Base-by-base conservation (phyloP, 2,113 vertebrate genomes). In the Callospermophilus lateralis region DNA sequence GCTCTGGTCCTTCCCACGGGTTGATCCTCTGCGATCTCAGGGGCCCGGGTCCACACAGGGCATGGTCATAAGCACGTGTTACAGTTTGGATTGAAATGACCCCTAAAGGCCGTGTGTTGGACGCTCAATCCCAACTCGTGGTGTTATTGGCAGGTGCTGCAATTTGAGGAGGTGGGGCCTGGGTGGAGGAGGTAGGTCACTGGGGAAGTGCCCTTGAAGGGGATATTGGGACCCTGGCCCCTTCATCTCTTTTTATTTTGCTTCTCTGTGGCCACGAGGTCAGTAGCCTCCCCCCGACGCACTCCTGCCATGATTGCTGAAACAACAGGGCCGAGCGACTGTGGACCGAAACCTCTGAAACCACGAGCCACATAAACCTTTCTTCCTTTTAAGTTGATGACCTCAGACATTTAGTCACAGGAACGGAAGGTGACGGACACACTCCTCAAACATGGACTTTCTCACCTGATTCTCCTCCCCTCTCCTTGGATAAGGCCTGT, bases 11-110 rank as follows among this genome's bases (percentile, higher is more conserved):
- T 51, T 51, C 48, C 4, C 9, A 9, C 0, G 10, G 13, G n/a
- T 5, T 1, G 86, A 30, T 15, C 19, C 17, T 11, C 58, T n/a
- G 58, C 10, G 65, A 1, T 28, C 45, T 17, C 16, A 0, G 24
- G 26, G 20, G 28, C 22, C 10, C 39, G 3, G 12, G 78, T 37
- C 42, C 65, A 68, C 37, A 24, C 20, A 1, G 6, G 61, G 7
- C 3, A 8, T 28, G 0, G 6, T 1, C 0, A 12, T 9, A 16
- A 30, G 39, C 12, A 0, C 26, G 8, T 22, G 30, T 28, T 26
- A n/a, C 13, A 24, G 37, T 22, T 28, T 53, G 58, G 34, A 26
- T 12, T 70, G 45, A 45, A 34, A 17, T 28, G 34, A 2, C 70
- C 67, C 28, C 48, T 12, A 73, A 28, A 72, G 24, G 48, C 48